These are phyloP conservation scores for Choloepus didactylus DNA, from an alignment of 2,797 vertebrate species.

Conservation along the genomic window DNA sequence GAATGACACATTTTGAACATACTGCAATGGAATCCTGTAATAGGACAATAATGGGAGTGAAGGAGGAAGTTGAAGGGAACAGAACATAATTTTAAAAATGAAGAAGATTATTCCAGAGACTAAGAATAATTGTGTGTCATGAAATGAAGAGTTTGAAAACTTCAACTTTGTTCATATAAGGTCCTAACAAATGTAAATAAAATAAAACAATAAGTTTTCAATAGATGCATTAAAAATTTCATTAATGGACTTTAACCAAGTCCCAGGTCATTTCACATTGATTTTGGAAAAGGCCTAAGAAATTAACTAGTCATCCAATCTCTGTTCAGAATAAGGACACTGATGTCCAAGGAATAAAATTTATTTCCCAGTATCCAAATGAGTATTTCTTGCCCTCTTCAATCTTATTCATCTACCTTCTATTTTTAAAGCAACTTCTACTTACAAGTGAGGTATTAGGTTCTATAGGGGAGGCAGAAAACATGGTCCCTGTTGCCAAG, in stretches of 20 bases:
- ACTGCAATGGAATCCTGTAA: not conserved
- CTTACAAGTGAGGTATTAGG: no score
- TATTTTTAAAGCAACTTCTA: not conserved
- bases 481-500: not conserved
- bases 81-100: not conserved
- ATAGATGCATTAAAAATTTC: not conserved
- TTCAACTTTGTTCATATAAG: not conserved
- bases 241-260: not conserved
- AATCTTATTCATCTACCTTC: not conserved
- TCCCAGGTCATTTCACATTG: not conserved
- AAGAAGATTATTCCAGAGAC: not conserved
- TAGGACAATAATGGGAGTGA: not conserved
- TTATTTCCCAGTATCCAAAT: not conserved
- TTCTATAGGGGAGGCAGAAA: not conserved
- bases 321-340: not conserved
- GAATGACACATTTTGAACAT: not conserved
- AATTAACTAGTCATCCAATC: not conserved
- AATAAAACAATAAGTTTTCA: not conserved
- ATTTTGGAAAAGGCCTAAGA: not conserved
- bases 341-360: not conserved
- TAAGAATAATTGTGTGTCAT: not conserved
- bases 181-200: not conserved
- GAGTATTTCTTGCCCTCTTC: not conserved
- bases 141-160: not conserved
- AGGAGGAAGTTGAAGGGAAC: not conserved